Percentiles rank a stretch among this genome's conserved stretches.
phyloP scores from a whole-genome alignment of 2,888 invertebrate genomes.

The Euphydryas editha region DNA sequence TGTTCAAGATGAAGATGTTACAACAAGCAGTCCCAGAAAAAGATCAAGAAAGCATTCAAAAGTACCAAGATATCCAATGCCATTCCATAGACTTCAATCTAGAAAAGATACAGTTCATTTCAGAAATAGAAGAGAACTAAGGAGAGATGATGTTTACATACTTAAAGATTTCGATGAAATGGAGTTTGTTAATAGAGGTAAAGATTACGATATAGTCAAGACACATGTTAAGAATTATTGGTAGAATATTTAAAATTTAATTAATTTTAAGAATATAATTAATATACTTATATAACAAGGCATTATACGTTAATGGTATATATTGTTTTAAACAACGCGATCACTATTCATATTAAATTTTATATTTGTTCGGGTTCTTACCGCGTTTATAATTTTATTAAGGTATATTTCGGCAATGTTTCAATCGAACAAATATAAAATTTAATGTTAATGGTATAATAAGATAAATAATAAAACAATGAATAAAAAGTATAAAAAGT shows the following conservation, averaged over 20 bases:
- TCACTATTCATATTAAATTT: no score
- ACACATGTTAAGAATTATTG: slow-evolving; percentile 65
- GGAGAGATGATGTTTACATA: slow-evolving; percentile 57
- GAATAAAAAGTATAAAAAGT: not conserved
- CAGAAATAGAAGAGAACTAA: slow-evolving; percentile 43
- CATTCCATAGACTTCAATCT: slow-evolving; percentile 59
- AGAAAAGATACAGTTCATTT: slow-evolving; percentile 48
- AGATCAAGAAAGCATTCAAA: slow-evolving; percentile 55
- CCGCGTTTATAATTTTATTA: no score
- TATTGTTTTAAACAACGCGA: not conserved
- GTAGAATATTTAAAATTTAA: slow-evolving; percentile 43
- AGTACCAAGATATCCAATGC: slow-evolving; percentile 60
- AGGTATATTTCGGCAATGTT: no score
- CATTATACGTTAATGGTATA: not conserved
- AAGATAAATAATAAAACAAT: not conserved
- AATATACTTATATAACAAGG: no score
- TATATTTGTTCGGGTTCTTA: no score
- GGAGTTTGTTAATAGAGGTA: slow-evolving; percentile 58
- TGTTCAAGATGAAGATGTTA: slow-evolving; percentile 50
- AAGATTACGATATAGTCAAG: slow-evolving; percentile 57
- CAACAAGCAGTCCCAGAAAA: slow-evolving; percentile 57
- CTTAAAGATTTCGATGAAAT: slow-evolving; percentile 69
- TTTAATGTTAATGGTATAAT: not conserved
- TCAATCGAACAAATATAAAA: no score
- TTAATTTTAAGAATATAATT: not conserved